Base-by-base conservation (phyloP, 2,888 invertebrate species). In the Hermaeophaga mercurialis region DNA sequence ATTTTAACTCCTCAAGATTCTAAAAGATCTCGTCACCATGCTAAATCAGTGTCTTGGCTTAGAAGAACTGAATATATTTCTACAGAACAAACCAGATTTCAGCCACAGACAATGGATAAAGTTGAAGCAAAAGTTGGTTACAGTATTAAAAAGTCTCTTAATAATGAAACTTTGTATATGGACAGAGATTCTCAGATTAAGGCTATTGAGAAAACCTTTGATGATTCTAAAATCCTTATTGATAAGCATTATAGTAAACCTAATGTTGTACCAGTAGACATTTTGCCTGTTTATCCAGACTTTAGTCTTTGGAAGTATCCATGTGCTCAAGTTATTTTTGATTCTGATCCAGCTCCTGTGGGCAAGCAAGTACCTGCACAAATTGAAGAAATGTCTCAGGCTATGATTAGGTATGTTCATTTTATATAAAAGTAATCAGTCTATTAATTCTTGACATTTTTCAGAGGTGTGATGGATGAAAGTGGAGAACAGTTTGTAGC, bases 81-180 rank as follows among this genome's bases (percentile, higher is more conserved):
- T 3, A 97, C 98, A 31, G 99, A 99, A 80, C 96, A 95, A 77
- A 98, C 97, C 14, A 85, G 98, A 62, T 98, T 96, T 79, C 96
- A 96, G 75, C 95, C 96, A 12, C 92, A 94, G 76, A 91, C 93
- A 65, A 90, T 93, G 84, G 97, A 98, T 74, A 96, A 97, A 82
- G 95, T 96, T 74, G 99, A 99, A 82, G 96, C 97, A 0, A 98
- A 96, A 85, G 96, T 99, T 54, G 99, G 98, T 73, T 98, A 94
- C 79, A 96, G 94, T 78, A 94, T 97, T 67, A 97, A 98, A 78
- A 96, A 96, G 78, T 90, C 89, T 73, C 85, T 92, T 68, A 85
- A 84, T 72, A 87, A 92, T 72, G 96, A 96, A 74, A 93, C 94
- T 0, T 79, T 96, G 19, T 98, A 96, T 76, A 91, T 96, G 88